Percentiles rank a stretch among this genome's conserved stretches.
Evolutionary conservation across 2,888 invertebrate genomes (phyloP).

Genomic region (Drosophila rellima): DNA sequence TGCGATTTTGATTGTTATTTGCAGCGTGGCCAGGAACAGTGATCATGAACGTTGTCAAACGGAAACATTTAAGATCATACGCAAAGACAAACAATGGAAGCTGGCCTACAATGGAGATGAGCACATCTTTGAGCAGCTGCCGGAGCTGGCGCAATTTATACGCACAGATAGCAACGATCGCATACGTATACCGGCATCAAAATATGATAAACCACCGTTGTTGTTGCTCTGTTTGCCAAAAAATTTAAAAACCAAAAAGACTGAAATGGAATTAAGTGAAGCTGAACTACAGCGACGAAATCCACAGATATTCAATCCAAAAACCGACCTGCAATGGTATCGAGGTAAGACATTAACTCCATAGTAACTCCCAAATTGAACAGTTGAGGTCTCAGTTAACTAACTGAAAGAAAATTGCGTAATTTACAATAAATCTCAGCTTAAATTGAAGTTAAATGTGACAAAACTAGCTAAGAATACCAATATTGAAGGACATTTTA

Average conservation of each 20-base stretch:
- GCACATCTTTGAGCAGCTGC: constrained; percentile 75
- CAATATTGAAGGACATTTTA: too few relatives aligned
- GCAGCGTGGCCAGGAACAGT: constrained; percentile 45
- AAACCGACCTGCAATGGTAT: constrained; percentile 84
- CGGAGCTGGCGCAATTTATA: constrained; percentile 83
- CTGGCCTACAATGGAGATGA: constrained; percentile 75
- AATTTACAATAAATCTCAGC: too few relatives aligned
- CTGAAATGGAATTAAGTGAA: constrained; percentile 83
- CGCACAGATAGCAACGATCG: constrained; percentile 77
- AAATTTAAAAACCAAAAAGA: constrained; percentile 84
- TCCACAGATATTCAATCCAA: constrained; percentile 84
- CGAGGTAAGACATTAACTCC: constrained; percentile 73
- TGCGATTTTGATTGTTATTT: background rate
- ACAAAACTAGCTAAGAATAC: too few relatives aligned
- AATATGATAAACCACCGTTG: constrained; percentile 88
- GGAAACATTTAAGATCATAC: constrained; percentile 89
- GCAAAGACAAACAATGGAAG: constrained; percentile 78
- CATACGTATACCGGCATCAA: constrained; percentile 91
- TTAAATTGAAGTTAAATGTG: too few relatives aligned
- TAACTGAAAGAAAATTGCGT: background rate
- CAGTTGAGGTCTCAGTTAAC: too few relatives aligned
- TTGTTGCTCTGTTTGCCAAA: constrained; percentile 85
- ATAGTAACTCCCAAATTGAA: background rate
- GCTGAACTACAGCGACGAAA: constrained; percentile 83
- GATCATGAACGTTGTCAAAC: constrained; percentile 87